Conservation (phyloP, 2,888 invertebrate species). For the Pristionchus mayeri region DNA sequence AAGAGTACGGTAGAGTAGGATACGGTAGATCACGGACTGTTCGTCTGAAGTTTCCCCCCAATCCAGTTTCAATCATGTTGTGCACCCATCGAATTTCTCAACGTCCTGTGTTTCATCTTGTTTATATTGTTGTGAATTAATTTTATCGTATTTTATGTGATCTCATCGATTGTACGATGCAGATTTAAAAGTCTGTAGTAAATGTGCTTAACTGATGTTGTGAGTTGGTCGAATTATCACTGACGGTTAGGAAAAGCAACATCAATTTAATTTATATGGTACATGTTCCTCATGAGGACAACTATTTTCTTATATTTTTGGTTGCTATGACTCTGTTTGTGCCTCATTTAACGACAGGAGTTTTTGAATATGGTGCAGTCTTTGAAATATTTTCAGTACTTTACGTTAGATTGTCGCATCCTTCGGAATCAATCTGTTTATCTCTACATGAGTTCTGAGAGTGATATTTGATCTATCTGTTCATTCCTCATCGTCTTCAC, state of each 20-base stretch:
- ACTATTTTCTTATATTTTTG: not conserved
- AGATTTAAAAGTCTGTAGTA: not conserved
- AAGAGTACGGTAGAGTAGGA: not conserved
- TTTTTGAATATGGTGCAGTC: too few relatives aligned
- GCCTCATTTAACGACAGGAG: too few relatives aligned
- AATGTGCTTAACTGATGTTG: not conserved
- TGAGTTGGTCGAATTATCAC: not conserved
- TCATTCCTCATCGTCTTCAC: not conserved
- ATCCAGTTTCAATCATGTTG: not conserved
- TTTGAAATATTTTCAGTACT: too few relatives aligned
- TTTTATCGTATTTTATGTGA: not conserved
- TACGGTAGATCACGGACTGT: not conserved
- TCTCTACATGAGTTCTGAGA: not conserved
- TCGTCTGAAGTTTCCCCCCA: not conserved
- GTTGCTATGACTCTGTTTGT: too few relatives aligned
- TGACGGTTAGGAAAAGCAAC: not conserved
- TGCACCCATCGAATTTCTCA: not conserved
- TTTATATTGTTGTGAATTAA: not conserved
- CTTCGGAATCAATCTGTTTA: not conserved
- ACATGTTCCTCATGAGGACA: not conserved
- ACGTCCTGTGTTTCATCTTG: not conserved
- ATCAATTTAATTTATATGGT: not conserved
- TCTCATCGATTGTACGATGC: slow-evolving; percentile 1
- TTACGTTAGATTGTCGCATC: too few relatives aligned
- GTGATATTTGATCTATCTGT: not conserved